Evolutionary conservation across 2,888 invertebrate genomes (phyloP), one percentile per base, ranked within the genome.

Genomic region (Helleia helle): DNA sequence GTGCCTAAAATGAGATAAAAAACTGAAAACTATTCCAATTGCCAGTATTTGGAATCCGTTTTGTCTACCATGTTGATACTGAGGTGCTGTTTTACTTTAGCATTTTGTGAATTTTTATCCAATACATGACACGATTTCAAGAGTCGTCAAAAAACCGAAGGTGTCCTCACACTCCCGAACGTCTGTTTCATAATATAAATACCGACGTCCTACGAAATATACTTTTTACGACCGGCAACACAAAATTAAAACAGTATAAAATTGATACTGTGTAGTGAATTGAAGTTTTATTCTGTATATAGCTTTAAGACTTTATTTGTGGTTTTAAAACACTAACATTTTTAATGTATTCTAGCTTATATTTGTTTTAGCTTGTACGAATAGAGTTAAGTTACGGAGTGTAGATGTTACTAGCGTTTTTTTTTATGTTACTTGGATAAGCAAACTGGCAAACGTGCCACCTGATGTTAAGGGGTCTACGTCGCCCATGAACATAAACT

Each of bases 1-100:
- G 59, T 59, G 62, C 65, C 64, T 62, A 71, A 80, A 74, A 73
- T 60, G 60, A 58, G 58, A 56, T 62, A 65, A 75, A 72, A 69
- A 66, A 61, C 60, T 61, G 62, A 68, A 76, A 83, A 81, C 83
- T 84, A 84, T 84, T 79, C 80, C 81, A 84, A 84, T 83, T 83
- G 84, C 76, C 81, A 76, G 75, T 66, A 68, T 73, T 64, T 48
- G 79, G 83, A 83, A 84, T 84, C 66, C 80, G 71, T 81, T 83
- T 81, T 81, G 80, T 72, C 67, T 73, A 73, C 69, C 59, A 64
- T 67, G 63, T 64, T 58, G 65, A 65, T 67, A 64, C 62, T 55
- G 48, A 40, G 47, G 47, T 44, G 42, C 48, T 52, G 55, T 53
- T 58, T 56, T 53, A 44, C 38, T 42, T 42, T 17, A 34, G 31